A percentile compares a stretch with the other conserved stretches of the same genome.
Conservation (phyloP, 2,888 invertebrate genomes). For the Epistrophella euchroma region DNA sequence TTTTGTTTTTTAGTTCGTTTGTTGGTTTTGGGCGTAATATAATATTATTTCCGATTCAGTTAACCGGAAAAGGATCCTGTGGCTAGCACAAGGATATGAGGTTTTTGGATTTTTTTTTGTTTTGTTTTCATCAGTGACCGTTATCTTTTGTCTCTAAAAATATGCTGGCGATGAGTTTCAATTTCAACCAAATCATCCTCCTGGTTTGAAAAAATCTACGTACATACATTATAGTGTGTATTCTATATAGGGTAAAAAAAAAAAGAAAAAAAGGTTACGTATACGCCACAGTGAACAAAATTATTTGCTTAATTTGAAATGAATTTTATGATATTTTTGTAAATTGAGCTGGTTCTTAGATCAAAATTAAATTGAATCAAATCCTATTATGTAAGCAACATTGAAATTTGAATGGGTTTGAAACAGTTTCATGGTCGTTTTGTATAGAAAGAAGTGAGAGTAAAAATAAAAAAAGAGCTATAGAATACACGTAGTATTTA, state of each 20-base stretch:
- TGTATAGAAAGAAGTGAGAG: too few relatives aligned
- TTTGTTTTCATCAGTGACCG: not conserved
- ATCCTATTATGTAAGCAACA: too few relatives aligned
- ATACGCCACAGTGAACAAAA: constrained; percentile 13
- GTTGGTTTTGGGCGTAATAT: constrained; percentile 58
- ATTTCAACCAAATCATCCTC: not conserved
- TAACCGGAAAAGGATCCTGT: constrained; percentile 73
- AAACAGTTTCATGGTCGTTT: too few relatives aligned
- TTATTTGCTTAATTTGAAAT: not conserved
- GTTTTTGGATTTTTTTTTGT: constrained; percentile 7
- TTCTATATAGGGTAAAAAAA: not conserved
- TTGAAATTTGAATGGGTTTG: too few relatives aligned
- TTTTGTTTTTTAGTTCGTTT: not conserved
- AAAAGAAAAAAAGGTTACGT: not conserved
- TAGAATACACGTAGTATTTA: too few relatives aligned
- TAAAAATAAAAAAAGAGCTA: too few relatives aligned
- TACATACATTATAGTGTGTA: too few relatives aligned
- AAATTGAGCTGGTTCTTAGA: not conserved
- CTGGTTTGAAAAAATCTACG: not conserved
- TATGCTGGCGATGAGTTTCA: constrained; percentile 38
- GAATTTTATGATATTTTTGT: not conserved
- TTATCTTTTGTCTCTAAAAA: constrained; percentile 34
- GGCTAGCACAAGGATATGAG: constrained; percentile 66
- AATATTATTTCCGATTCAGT: constrained; percentile 73
- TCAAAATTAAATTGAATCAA: not conserved